Evolutionary conservation across 2,797 vertebrate species (phyloP).

Genomic region (Poeciliopsis gracilis): DNA sequence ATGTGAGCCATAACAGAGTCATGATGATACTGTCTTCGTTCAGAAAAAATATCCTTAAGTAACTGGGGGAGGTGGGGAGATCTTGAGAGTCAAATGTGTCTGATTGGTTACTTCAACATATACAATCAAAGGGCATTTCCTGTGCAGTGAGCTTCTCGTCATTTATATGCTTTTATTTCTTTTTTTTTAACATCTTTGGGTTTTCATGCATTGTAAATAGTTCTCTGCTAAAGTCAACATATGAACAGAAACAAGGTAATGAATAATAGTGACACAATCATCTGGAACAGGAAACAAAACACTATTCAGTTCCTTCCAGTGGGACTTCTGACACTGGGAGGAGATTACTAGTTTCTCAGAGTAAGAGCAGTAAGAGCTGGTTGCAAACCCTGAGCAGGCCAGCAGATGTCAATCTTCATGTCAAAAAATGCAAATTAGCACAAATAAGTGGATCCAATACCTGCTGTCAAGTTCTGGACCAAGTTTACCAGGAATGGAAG

Average conservation of each 20-base stretch:
- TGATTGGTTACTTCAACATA: constrained; percentile 16
- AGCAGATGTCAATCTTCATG: too few relatives aligned
- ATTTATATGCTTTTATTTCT: neutral
- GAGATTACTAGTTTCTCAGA: too few relatives aligned
- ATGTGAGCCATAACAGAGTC: constrained; percentile 11
- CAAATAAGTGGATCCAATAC: too few relatives aligned
- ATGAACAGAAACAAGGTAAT: neutral
- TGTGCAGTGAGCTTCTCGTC: neutral
- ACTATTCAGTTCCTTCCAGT: neutral
- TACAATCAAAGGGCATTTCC: constrained; percentile 2
- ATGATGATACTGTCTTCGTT: neutral
- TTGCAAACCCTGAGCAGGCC: too few relatives aligned
- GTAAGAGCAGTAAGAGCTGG: too few relatives aligned
- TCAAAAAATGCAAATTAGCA: too few relatives aligned
- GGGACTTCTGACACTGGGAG: too few relatives aligned
- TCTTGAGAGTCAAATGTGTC: neutral
- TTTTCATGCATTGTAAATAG: neutral
- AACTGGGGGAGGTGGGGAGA: neutral
- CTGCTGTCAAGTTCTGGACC: too few relatives aligned
- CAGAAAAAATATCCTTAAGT: neutral
- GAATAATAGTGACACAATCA: neutral
- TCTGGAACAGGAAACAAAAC: neutral
- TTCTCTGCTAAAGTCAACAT: neutral
- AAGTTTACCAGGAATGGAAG: too few relatives aligned
- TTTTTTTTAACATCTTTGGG: neutral